phyloP scores from a whole-genome alignment of 2,113 vertebrate species.

The Gallinago jamesoni region DNA sequence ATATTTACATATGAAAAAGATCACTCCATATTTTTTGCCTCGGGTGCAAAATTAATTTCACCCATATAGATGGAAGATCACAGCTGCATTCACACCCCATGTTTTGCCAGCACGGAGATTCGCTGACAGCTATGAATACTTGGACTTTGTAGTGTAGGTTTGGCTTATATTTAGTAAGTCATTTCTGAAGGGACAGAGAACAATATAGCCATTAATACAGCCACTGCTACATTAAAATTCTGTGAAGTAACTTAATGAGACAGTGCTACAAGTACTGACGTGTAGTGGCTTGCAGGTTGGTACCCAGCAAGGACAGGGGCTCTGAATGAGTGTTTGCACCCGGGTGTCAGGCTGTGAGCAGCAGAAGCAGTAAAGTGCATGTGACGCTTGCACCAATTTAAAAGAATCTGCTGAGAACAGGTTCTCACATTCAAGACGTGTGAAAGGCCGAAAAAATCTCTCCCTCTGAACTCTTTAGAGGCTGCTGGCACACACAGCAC shows the following conservation, averaged over 20 bases:
- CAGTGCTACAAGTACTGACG: neutral
- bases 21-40: neutral
- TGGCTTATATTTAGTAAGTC: neutral
- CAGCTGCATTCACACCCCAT: neutral
- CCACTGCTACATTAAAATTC: neutral
- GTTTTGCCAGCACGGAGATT: neutral
- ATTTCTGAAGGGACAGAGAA: neutral
- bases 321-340: neutral
- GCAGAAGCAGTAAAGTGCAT: neutral
- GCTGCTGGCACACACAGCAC: neutral
- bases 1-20: neutral
- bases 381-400: neutral
- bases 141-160: neutral
- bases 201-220: rapidly evolving
- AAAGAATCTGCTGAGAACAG: neutral
- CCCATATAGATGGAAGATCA: neutral
- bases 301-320: neutral
- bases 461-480: neutral
- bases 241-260: neutral
- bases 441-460: neutral
- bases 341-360: neutral
- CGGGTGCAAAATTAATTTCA: conserved; percentile 1
- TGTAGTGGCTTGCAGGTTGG: neutral
- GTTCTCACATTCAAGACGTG: neutral
- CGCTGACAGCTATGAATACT: neutral